Evolutionary conservation across 2,113 vertebrate genomes (phyloP).

Genomic region (Triplophysa rosa): DNA sequence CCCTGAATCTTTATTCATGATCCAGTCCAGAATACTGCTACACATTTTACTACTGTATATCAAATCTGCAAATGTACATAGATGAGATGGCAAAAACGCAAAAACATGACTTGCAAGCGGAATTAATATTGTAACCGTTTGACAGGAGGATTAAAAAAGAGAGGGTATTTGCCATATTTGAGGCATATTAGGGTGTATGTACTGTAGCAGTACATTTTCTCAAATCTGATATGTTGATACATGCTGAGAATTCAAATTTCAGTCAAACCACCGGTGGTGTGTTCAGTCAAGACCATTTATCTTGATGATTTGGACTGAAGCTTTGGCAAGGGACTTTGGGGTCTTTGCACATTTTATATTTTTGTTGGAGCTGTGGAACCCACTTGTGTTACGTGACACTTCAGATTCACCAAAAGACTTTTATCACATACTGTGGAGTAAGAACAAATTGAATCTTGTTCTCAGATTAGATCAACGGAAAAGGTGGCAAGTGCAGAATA

Average conservation of each 20-base stretch:
- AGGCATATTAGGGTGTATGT: too few species aligned
- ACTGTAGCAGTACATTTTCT: slow-evolving; percentile 40
- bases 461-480: slow-evolving; percentile 41
- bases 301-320: neutral
- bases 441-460: slow-evolving; percentile 31
- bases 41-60: neutral
- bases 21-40: slow-evolving; percentile 18
- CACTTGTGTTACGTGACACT: neutral
- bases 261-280: slow-evolving; percentile 27
- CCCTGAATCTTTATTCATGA: slow-evolving; percentile 9
- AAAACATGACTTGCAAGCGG: neutral
- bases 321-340: neutral
- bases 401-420: neutral
- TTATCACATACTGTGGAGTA: too few species aligned
- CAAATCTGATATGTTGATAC: neutral
- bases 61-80: neutral
- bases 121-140: neutral
- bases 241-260: slow-evolving; percentile 44
- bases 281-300: slow-evolving; percentile 30
- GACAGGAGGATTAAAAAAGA: neutral
- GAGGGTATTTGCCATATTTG: too few species aligned
- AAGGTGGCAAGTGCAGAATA: slow-evolving; percentile 18
- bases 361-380: neutral
- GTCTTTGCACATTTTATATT: neutral
- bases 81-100: neutral